Evolutionary conservation across 37 sponge, comb jelly and placozoan species (phyloP).

Genomic region (Hormiphora californensis): DNA sequence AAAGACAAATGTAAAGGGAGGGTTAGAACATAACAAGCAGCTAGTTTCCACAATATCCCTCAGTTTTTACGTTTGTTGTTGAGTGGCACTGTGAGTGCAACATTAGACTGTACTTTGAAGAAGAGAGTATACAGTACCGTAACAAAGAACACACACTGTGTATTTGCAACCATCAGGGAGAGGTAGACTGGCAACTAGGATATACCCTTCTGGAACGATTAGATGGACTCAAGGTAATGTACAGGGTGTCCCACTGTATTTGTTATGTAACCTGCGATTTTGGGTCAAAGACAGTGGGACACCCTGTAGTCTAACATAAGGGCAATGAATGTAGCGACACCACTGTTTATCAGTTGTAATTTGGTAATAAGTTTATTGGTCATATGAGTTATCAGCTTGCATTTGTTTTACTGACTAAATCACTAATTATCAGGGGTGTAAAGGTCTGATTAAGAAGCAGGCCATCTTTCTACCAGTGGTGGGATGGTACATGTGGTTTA

Average conservation of each 20-base stretch:
- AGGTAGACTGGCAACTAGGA: constrained; percentile 95
- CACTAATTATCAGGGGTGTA: constrained; percentile 61
- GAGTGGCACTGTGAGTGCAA: constrained; percentile 44
- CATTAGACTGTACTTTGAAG: background rate
- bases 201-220: constrained; percentile 66
- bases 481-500: constrained; percentile 80
- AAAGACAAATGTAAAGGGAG: no score
- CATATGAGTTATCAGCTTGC: background rate
- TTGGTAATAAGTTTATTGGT: background rate
- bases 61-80: constrained; percentile 42
- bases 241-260: background rate
- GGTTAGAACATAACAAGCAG: no score
- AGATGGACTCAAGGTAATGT: constrained; percentile 68
- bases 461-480: constrained; percentile 80
- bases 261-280: no score
- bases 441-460: constrained; percentile 75
- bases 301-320: no score
- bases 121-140: constrained; percentile 39
- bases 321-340: background rate
- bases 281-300: no score
- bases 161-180: constrained; percentile 81
- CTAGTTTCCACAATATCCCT: no score
- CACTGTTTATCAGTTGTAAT: background rate
- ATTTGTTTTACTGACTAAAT: background rate
- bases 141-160: constrained; percentile 71